A percentile compares a stretch with the other conserved stretches of the same genome.
Conservation (phyloP, 2,113 vertebrate species). For the Phoxinus phoxinus region DNA sequence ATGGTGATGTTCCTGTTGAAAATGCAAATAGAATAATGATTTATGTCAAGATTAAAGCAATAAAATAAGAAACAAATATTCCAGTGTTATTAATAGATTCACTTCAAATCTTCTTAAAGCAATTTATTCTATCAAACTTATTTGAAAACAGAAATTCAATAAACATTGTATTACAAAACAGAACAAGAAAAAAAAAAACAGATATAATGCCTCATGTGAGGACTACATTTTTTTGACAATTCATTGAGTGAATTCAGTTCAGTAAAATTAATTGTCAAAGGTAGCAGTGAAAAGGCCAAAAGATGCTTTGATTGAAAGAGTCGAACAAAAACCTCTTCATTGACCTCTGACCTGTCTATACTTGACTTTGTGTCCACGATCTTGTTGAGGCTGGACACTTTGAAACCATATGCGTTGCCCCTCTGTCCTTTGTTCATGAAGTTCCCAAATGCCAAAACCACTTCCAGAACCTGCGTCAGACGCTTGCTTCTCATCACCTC, state of each 20-base stretch:
- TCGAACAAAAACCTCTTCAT: background rate
- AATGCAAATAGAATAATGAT: constrained; percentile 7
- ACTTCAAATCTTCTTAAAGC: no score
- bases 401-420: constrained; percentile 96
- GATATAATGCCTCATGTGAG: background rate
- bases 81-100: background rate
- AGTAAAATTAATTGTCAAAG: background rate
- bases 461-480: constrained; percentile 92
- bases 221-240: background rate
- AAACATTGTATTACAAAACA: background rate
- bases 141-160: background rate
- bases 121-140: background rate
- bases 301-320: background rate
- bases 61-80: background rate
- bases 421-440: constrained; percentile 99
- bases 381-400: constrained; percentile 97
- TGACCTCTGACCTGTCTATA: constrained; percentile 91
- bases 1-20: constrained; percentile 91
- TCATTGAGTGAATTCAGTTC: background rate
- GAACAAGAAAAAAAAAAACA: background rate
- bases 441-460: constrained; percentile 97
- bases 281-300: background rate
- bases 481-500: constrained; percentile 88
- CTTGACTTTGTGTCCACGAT: constrained; percentile 98
- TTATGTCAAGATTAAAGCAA: background rate